A percentile compares a stretch with the other conserved stretches of the same genome.
Evolutionary conservation across 1,140 invertebrate genomes (phyloP).

Genomic region (Caerostris darwini): DNA sequence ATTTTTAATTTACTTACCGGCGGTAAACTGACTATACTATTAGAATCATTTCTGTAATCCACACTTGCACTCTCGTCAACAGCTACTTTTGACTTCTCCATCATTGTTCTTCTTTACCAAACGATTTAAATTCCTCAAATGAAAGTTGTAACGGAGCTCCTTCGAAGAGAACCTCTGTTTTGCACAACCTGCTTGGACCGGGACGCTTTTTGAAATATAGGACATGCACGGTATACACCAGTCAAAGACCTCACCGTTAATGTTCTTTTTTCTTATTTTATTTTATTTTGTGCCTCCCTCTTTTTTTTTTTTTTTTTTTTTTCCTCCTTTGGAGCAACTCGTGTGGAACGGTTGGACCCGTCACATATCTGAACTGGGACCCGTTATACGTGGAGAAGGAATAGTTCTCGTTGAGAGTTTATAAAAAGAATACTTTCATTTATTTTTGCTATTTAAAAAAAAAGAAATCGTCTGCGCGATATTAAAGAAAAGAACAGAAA

Average conservation of each 20-base stretch:
- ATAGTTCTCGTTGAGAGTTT: slow-evolving; percentile 1
- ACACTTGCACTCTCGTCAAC: slow-evolving; percentile 64
- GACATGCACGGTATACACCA: slow-evolving; percentile 55
- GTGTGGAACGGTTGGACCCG: slow-evolving; percentile 39
- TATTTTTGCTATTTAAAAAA: slow-evolving; percentile 3
- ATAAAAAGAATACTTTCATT: slow-evolving; percentile 62
- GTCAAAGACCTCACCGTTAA: slow-evolving; percentile 66
- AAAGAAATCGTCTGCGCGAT: slow-evolving; percentile 47
- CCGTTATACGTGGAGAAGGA: background rate
- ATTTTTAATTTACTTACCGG: slow-evolving; percentile 49
- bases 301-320: slow-evolving; percentile 10
- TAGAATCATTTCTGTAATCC: slow-evolving; percentile 71
- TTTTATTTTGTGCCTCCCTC: background rate
- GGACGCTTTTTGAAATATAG: slow-evolving; percentile 45
- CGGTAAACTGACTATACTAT: slow-evolving; percentile 64
- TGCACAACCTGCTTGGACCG: slow-evolving; percentile 6
- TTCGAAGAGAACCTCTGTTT: background rate
- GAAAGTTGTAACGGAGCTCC: background rate
- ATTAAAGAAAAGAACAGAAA: background rate
- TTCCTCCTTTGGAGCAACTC: slow-evolving; percentile 55
- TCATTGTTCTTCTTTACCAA: slow-evolving; percentile 13
- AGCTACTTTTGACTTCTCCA: slow-evolving; percentile 75
- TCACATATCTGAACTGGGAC: slow-evolving; percentile 37
- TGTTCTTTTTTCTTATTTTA: slow-evolving; percentile 25
- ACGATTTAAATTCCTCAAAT: slow-evolving; percentile 20